Evolutionary conservation across 2,888 invertebrate species (phyloP), one percentile per base, ranked within the genome.

Genomic region (Galerucella calmariensis): DNA sequence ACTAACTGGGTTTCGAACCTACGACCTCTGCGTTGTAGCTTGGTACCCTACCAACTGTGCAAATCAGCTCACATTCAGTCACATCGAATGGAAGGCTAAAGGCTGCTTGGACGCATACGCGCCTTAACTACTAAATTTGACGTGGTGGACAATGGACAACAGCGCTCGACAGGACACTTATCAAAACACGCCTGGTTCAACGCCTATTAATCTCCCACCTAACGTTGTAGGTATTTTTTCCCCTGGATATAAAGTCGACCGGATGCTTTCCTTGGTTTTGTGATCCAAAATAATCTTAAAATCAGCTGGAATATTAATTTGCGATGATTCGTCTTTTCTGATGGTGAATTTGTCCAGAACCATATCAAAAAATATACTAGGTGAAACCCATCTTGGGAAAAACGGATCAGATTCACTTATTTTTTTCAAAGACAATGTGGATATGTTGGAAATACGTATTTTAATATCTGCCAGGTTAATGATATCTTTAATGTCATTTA

Each of bases 321-420:
- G 35, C 5, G n/a, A 66, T 3, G 35, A 16, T 10, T 48, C 35
- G 5, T 67, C 66, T 16, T 69, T 59, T 53, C 76, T 76, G 11
- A 81, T 76, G 16, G 73, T 75, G 48, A 77, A 79, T 35, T 69
- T 76, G 24, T 78, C 77, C 62, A 80, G 58, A 41, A 78, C 58
- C 75, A 81, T 75, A 59, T 81, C 80, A 46, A 80, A 79, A 69
- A 81, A 81, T 24, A 78, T 76, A 62, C 78, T 77, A 1, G 80
- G 78, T 53, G 75, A 76, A 0, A 81, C 69, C 67, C 75, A 74
- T 62, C 77, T 81, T 48, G 76, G 73, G 58, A 81, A 79, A 72
- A 79, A 79, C 9, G 73, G 70, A 72, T 82, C 81, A 2, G 65
- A 73, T 10, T 46, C 53, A 59, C 73, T 71, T 16, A 82, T 79